phyloP scores from a whole-genome alignment of 2,888 invertebrate genomes.

The Noctuana brunneofusca region DNA sequence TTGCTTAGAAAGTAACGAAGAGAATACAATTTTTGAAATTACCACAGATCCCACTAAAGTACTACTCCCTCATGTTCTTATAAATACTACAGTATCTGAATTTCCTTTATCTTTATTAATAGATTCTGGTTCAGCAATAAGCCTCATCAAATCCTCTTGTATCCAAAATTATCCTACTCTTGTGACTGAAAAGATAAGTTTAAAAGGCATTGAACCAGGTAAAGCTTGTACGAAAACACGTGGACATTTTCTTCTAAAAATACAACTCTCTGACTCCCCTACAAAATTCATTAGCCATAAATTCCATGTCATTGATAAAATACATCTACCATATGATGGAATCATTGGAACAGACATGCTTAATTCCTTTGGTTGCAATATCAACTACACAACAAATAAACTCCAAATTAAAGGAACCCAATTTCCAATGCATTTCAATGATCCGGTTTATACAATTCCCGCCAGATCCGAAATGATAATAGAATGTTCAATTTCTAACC shows the following conservation, averaged over 20 bases:
- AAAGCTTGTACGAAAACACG: neutral
- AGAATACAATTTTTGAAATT: constrained; percentile 35
- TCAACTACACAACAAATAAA: neutral
- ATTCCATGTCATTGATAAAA: constrained; percentile 14
- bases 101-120: constrained; percentile 38
- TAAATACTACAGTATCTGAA: constrained; percentile 37
- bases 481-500: constrained; percentile 35
- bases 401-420: neutral
- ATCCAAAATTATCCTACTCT: constrained; percentile 30
- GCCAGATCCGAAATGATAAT: constrained; percentile 33
- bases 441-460: constrained; percentile 33
- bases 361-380: constrained; percentile 7
- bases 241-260: constrained; percentile 7
- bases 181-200: neutral
- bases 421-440: constrained; percentile 9
- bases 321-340: constrained; percentile 22
- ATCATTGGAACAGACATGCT: constrained; percentile 23
- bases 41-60: constrained; percentile 34
- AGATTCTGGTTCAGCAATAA: constrained; percentile 39
- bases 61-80: constrained; percentile 38
- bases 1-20: too few relatives aligned
- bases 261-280: neutral
- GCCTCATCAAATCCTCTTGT: constrained; percentile 43
- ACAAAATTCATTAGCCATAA: constrained; percentile 7
- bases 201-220: constrained; percentile 2